phyloP scores from a whole-genome alignment of 1,140 invertebrate species.

The Euura lappo region DNA sequence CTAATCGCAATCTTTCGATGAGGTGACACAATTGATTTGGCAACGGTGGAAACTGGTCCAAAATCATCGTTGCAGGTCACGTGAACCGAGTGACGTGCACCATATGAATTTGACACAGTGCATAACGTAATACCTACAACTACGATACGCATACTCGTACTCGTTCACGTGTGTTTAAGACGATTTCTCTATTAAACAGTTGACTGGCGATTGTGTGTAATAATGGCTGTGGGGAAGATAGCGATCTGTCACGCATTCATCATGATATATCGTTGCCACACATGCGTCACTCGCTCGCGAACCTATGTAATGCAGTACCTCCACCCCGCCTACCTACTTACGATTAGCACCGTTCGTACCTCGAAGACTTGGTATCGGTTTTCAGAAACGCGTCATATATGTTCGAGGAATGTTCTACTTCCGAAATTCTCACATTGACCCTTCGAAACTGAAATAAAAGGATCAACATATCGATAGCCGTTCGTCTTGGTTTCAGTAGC shows the following conservation, averaged over 20 bases:
- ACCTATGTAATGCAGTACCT: background rate
- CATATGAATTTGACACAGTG: constrained; percentile 5
- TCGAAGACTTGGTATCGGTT: background rate
- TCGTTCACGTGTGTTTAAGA: constrained; percentile 13
- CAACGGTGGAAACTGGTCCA: background rate
- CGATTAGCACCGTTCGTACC: background rate
- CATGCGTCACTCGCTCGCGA: constrained; percentile 18
- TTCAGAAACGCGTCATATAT: no score
- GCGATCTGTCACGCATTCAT: constrained; percentile 33
- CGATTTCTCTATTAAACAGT: constrained; percentile 41
- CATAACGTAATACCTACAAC: constrained; percentile 10
- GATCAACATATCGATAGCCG: no score
- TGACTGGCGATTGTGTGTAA: constrained; percentile 41
- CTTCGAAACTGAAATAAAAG: no score
- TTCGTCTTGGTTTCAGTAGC: no score
- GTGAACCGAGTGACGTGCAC: background rate
- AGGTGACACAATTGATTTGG: background rate
- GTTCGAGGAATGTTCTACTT: no score
- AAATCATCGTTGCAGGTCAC: constrained; percentile 2
- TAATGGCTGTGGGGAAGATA: constrained; percentile 31
- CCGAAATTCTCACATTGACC: no score
- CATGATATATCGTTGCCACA: constrained; percentile 23
- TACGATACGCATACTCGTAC: background rate
- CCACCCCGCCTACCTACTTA: background rate
- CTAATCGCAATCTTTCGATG: no score